Conservation (phyloP, 2,888 invertebrate genomes). For the Drosophila meridiana region DNA sequence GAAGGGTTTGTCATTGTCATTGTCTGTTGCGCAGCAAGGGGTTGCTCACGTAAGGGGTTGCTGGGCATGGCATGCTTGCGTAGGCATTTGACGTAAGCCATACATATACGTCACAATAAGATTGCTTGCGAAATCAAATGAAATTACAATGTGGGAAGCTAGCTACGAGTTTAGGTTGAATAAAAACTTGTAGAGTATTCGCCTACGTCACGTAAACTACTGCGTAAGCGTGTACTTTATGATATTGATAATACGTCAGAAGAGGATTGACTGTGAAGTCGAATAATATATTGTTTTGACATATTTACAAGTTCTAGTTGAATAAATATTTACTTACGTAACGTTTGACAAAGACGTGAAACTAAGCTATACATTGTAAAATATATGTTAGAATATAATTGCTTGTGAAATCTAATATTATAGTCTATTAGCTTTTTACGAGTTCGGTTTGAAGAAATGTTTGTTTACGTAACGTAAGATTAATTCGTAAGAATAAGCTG, state of each 20-base stretch:
- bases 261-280: neutral
- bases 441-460: too few relatives aligned
- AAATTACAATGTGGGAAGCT: neutral
- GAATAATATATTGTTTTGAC: neutral
- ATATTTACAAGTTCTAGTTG: neutral
- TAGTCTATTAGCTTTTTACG: too few relatives aligned
- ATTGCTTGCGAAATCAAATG: neutral
- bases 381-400: neutral
- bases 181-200: neutral
- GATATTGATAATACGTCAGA: neutral
- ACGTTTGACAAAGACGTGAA: neutral
- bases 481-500: neutral
- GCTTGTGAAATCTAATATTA: neutral
- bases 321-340: neutral
- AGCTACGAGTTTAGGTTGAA: neutral
- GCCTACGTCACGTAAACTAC: neutral
- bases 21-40: slow-evolving; percentile 9
- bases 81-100: neutral
- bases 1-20: slow-evolving; percentile 6
- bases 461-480: neutral
- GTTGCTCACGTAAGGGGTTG: slow-evolving; percentile 20
- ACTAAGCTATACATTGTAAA: neutral
- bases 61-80: neutral
- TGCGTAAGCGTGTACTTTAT: neutral
- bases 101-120: slow-evolving; percentile 4